Percentiles rank a stretch among this genome's conserved stretches.
Evolutionary conservation across 2,113 vertebrate genomes (phyloP).

Genomic region (Alectura lathami): DNA sequence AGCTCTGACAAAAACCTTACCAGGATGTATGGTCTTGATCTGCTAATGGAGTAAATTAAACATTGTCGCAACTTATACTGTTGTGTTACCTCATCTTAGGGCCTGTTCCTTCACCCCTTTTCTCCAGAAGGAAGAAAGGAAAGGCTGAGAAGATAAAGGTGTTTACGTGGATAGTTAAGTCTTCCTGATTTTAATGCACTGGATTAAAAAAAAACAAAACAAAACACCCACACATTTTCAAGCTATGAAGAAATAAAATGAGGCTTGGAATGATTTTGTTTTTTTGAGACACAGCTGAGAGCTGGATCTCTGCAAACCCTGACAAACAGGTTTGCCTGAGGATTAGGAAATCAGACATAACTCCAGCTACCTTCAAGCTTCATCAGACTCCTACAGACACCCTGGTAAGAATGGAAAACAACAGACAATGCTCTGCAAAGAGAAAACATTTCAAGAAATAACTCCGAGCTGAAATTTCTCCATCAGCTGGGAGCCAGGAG

Average conservation of each 20-base stretch:
- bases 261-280: neutral
- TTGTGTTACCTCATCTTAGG: neutral
- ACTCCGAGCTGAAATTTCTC: conserved; percentile 19
- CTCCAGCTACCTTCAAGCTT: conserved; percentile 37
- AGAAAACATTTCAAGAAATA: conserved; percentile 37
- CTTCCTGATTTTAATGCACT: neutral
- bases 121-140: neutral
- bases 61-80: neutral
- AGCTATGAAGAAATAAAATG: neutral
- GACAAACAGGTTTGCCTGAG: neutral
- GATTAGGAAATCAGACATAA: conserved; percentile 23
- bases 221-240: too few species aligned
- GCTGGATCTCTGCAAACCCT: neutral
- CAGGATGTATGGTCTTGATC: neutral
- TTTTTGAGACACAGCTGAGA: neutral
- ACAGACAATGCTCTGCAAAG: neutral
- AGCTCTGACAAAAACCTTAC: neutral
- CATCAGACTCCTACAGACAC: neutral
- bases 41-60: neutral
- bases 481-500: neutral
- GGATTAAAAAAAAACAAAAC: too few species aligned
- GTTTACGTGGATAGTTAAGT: neutral
- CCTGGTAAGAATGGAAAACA: conserved; percentile 10
- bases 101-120: neutral
- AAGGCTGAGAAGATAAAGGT: neutral